Percentiles rank a stretch among this genome's conserved stretches.
Conservation (phyloP, 2,888 invertebrate genomes). For the Platynereis dumerilii region DNA sequence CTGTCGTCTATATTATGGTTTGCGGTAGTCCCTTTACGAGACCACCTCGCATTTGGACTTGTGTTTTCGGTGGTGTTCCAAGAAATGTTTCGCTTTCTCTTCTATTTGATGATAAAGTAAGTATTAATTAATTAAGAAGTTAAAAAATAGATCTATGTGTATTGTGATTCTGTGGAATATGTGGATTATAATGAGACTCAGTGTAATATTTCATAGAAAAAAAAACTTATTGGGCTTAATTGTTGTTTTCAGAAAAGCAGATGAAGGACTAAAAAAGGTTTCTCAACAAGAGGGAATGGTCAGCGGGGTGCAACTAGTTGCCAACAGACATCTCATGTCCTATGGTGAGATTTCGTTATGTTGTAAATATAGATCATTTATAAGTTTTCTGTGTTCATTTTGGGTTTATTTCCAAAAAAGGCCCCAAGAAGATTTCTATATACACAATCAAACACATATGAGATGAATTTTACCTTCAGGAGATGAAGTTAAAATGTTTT, state of each 20-base stretch:
- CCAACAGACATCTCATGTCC: slow-evolving; percentile 89
- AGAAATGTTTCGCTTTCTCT: slow-evolving; percentile 76
- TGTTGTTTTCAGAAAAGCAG: slow-evolving; percentile 73
- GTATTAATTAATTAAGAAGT: slow-evolving; percentile 19
- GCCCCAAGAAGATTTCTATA: too few species aligned
- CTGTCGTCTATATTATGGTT: slow-evolving; percentile 91
- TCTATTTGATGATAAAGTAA: slow-evolving; percentile 67
- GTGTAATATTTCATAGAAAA: not conserved
- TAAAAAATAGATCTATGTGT: not conserved
- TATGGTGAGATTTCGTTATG: slow-evolving; percentile 68
- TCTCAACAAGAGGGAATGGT: slow-evolving; percentile 64
- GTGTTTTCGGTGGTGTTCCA: slow-evolving; percentile 90
- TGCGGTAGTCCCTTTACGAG: slow-evolving; percentile 79
- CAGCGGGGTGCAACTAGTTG: slow-evolving; percentile 71
- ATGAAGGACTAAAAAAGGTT: slow-evolving; percentile 88
- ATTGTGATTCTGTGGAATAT: too few species aligned
- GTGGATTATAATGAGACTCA: too few species aligned
- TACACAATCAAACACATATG: too few species aligned
- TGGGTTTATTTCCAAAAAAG: too few species aligned
- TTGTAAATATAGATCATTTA: not conserved
- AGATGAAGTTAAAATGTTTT: too few species aligned
- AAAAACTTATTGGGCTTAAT: not conserved
- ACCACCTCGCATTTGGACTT: slow-evolving; percentile 82
- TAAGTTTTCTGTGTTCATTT: too few species aligned
- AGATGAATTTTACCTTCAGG: too few species aligned